A percentile compares a stretch with the other conserved stretches of the same genome.
Evolutionary conservation across 2,113 vertebrate genomes (phyloP).

Genomic region (Hydrolagus affinis): DNA sequence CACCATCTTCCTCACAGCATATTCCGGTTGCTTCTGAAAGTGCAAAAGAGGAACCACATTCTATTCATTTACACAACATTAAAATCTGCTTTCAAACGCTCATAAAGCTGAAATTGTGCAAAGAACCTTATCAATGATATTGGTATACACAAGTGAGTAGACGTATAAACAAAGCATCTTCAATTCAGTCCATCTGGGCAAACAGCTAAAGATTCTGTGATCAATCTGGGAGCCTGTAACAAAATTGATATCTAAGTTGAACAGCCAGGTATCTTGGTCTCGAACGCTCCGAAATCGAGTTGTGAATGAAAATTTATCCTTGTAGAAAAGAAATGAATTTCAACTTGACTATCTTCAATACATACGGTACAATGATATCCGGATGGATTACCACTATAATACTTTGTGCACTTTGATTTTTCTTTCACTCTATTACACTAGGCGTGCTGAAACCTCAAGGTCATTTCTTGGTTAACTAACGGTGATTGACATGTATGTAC

Average conservation of each 20-base stretch:
- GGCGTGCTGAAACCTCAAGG: neutral
- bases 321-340: neutral
- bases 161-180: too few relatives aligned
- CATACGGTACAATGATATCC: neutral
- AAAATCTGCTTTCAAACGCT: neutral
- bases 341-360: neutral
- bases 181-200: neutral
- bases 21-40: too few relatives aligned
- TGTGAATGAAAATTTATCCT: neutral
- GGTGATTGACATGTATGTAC: conserved; percentile 7
- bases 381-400: neutral
- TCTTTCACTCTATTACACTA: neutral
- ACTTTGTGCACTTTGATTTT: neutral
- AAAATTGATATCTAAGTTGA: neutral
- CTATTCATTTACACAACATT: neutral
- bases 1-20: too few relatives aligned
- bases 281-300: neutral
- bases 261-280: too few relatives aligned
- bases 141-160: too few relatives aligned
- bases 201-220: neutral
- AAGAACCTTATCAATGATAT: neutral
- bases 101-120: neutral
- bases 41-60: neutral
- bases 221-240: neutral
- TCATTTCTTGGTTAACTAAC: conserved; percentile 10